Evolutionary conservation across 2,113 vertebrate species (phyloP).

Genomic region (Pyrgilauda ruficollis): DNA sequence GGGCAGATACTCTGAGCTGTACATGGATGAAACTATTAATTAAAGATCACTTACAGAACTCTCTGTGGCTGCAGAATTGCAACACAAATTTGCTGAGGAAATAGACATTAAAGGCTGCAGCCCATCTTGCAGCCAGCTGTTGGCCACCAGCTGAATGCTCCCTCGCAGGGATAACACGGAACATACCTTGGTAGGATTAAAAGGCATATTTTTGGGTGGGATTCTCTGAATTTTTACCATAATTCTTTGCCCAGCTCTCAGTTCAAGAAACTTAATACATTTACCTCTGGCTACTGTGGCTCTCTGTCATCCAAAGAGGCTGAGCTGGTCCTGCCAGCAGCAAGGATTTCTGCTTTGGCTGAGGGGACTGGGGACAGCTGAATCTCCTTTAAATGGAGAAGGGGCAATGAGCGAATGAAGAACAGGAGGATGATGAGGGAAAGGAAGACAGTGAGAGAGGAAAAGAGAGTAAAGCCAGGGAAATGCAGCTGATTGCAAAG

Average conservation of each 20-base stretch:
- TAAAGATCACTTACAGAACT: background rate
- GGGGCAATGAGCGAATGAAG: background rate
- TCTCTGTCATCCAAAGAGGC: background rate
- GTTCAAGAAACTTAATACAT: background rate
- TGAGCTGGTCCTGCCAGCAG: background rate
- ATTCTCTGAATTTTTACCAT: background rate
- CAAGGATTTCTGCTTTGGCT: background rate
- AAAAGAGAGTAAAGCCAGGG: background rate
- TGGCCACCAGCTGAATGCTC: background rate
- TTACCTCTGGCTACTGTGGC: background rate
- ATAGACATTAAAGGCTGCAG: background rate
- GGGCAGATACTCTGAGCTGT: background rate
- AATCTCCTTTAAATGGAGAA: background rate
- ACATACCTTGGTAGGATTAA: slow-evolving; percentile 24
- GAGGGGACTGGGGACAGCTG: accelerated
- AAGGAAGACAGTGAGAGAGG: background rate
- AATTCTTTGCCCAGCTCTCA: background rate
- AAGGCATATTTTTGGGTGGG: background rate
- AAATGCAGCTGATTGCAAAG: background rate
- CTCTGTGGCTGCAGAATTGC: background rate
- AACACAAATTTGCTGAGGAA: background rate
- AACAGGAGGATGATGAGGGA: background rate
- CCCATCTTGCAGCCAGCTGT: slow-evolving; percentile 59
- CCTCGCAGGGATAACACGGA: background rate
- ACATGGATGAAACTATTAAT: slow-evolving; percentile 4